Conservation (phyloP, 2,113 vertebrate species). For the Eurystomus gularis region DNA sequence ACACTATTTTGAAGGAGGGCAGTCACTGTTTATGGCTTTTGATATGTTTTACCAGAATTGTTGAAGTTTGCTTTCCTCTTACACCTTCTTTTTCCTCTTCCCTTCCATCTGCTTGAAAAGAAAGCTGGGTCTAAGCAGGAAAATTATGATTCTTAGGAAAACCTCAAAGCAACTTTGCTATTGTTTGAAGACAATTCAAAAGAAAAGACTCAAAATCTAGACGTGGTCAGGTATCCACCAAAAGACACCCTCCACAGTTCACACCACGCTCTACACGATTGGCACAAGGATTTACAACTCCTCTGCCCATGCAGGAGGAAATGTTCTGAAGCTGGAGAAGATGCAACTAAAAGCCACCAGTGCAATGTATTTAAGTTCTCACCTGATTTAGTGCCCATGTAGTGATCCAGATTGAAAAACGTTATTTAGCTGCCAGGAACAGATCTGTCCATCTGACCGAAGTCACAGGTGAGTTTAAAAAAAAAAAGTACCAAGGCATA, state of each 20-base stretch:
- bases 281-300: not conserved
- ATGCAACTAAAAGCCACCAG: not conserved
- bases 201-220: not conserved
- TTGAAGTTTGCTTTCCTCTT: not conserved
- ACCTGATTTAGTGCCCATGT: not conserved
- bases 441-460: not conserved
- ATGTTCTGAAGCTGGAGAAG: not conserved
- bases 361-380: not conserved
- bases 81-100: not conserved
- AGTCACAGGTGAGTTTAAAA: not conserved
- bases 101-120: not conserved
- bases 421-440: not conserved
- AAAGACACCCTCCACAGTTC: not conserved
- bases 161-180: not conserved
- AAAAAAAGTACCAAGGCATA: not conserved
- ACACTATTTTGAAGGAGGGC: not conserved
- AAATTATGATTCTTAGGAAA: not conserved
- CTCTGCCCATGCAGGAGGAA: not conserved
- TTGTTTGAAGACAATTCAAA: not conserved
- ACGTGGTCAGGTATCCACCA: not conserved
- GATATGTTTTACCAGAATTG: not conserved
- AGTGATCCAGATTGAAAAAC: not conserved
- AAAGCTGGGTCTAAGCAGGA: not conserved
- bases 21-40: not conserved
- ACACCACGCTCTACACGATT: not conserved